These are phyloP conservation scores for mouse (Mus musculus) DNA, from an alignment of 2,113 vertebrate genomes.

Conservation along the genomic window GRCm39 chr6:111005001-111005500, in stretches of 20 bases:
- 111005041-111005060: neutral
- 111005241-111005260: neutral
- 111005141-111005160: constrained; percentile 3
- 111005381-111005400: constrained; percentile 27
- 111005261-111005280: neutral
- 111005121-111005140: neutral
- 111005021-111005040: neutral
- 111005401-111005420: neutral
- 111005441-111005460: neutral
- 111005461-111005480: neutral
- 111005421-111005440: neutral
- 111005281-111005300: neutral
- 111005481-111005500: neutral
- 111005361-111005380: neutral
- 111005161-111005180: neutral
- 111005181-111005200: neutral
- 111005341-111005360: neutral
- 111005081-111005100: neutral
- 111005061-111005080: neutral
- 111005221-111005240: neutral
- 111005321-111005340: neutral
- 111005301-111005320: neutral
- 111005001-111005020: neutral
- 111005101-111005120: neutral
- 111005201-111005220: neutral